Conservation (phyloP, 92 coral and sea anemone genomes). For the Palythoa grandis region DNA sequence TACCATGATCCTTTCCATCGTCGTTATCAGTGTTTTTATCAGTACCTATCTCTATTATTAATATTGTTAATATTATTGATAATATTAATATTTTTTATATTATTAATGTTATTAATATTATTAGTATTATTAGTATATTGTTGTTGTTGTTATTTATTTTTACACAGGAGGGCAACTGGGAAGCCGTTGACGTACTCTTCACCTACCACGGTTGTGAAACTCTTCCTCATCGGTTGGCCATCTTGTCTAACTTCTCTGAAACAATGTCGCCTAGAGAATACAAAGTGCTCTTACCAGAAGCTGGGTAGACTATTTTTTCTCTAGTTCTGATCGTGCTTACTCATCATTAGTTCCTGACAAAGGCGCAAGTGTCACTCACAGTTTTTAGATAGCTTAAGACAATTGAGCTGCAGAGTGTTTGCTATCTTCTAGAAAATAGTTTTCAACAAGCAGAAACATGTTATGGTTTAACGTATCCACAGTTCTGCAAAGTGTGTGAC, state of each 20-base stretch:
- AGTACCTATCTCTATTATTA: too few species aligned
- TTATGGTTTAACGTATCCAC: too few species aligned
- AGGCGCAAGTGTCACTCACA: not conserved
- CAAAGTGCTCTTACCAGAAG: slow-evolving; percentile 84
- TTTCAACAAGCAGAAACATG: too few species aligned
- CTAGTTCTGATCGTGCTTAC: not conserved
- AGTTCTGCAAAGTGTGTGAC: too few species aligned
- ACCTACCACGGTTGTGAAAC: slow-evolving; percentile 89
- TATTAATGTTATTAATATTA: too few species aligned
- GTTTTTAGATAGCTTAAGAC: not conserved
- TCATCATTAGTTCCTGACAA: not conserved
- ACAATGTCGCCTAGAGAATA: slow-evolving; percentile 84
- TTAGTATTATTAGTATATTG: not conserved
- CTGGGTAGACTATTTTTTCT: slow-evolving; percentile 69
- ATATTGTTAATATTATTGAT: too few species aligned
- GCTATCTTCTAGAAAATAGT: too few species aligned
- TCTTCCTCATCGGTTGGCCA: slow-evolving; percentile 91
- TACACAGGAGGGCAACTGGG: slow-evolving; percentile 85
- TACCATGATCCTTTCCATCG: not conserved
- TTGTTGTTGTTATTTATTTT: not conserved
- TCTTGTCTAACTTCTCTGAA: slow-evolving; percentile 90
- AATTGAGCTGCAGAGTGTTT: too few species aligned
- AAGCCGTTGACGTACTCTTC: slow-evolving; percentile 86
- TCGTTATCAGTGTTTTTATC: not conserved
- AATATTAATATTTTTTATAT: too few species aligned